Evolutionary conservation across 2,888 invertebrate species (phyloP).

Genomic region (Hypercompe scribonia): DNA sequence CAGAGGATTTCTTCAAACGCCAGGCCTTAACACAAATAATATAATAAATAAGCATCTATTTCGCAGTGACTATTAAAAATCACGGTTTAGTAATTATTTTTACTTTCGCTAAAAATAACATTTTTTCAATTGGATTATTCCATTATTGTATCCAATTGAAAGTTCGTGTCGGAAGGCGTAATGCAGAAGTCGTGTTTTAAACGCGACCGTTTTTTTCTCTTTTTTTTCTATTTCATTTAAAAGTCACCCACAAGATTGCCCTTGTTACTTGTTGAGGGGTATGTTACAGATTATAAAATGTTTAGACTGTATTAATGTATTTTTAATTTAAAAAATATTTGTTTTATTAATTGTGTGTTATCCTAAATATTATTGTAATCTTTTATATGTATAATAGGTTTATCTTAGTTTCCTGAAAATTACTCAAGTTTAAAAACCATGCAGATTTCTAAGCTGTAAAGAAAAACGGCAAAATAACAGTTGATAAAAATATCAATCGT

Average conservation of each 20-base stretch:
- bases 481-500: no score
- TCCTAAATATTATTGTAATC: not conserved
- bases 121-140: slow-evolving; percentile 48
- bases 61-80: not conserved
- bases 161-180: slow-evolving; percentile 62
- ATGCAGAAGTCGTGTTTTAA: slow-evolving; percentile 82
- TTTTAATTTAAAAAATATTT: not conserved
- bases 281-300: slow-evolving; percentile 54
- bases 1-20: not conserved
- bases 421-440: not conserved
- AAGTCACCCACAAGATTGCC: slow-evolving; percentile 82
- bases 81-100: slow-evolving; percentile 5
- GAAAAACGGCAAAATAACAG: no score
- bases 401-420: not conserved
- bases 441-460: not conserved
- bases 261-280: slow-evolving; percentile 72
- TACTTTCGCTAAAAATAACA: slow-evolving; percentile 23
- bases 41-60: not conserved
- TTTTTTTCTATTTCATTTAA: slow-evolving; percentile 71
- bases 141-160: slow-evolving; percentile 53
- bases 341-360: not conserved
- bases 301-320: slow-evolving; percentile 42
- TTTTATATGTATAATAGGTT: no score
- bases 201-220: slow-evolving; percentile 58
- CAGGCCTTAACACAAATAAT: not conserved